Evolutionary conservation across 2,797 vertebrate species (phyloP), one percentile per base, ranked within the genome.

Genomic region (Dendrocincla fuliginosa): DNA sequence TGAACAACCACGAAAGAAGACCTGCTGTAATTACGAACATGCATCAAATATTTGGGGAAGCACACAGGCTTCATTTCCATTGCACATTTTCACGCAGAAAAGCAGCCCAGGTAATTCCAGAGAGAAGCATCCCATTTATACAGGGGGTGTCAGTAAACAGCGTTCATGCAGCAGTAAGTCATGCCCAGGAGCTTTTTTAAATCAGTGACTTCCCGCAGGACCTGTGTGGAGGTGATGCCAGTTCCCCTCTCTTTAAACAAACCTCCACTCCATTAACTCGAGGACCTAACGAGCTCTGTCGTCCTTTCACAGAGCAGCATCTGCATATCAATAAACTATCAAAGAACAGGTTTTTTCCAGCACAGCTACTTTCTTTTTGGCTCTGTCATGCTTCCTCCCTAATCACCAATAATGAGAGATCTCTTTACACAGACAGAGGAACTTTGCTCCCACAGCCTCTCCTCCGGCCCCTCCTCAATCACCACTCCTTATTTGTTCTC

Each of bases 381-480:
- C 61, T 47, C 85, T 55, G 70, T 65, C 81, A 46, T 18, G 33
- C 86, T 97, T 96, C 85, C 84, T 92, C 81, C 32, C 68, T 89
- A 80, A 96, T 90, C 96, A 93, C 7, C 80, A 53, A 14, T 84
- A 95, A 92, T 46, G 78, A 96, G 68, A 47, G n/a, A 50, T 78
- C 69, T 93, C 89, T 84, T 53, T 50, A 49, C 42, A 32, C 19
- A 73, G 60, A 25, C 3, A 82, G 84, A 60, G 73, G 71, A 84
- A 76, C 88, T 84, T 87, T 92, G 94, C 87, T 89, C 75, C 70
- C 3, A 0, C 67, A 71, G 30, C 55, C 52, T 85, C 56, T 71
- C 27, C 44, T 59, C 46, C 5, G 1, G 2, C 69, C 81, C 84
- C 53, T 81, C 84, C 86, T 84, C 90, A 79, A 59, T 93, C 89